A percentile compares a stretch with the other conserved stretches of the same genome.
These are phyloP conservation scores for Megalopta genalis DNA, from an alignment of 1,140 invertebrate genomes.

Conservation along the genomic window DNA sequence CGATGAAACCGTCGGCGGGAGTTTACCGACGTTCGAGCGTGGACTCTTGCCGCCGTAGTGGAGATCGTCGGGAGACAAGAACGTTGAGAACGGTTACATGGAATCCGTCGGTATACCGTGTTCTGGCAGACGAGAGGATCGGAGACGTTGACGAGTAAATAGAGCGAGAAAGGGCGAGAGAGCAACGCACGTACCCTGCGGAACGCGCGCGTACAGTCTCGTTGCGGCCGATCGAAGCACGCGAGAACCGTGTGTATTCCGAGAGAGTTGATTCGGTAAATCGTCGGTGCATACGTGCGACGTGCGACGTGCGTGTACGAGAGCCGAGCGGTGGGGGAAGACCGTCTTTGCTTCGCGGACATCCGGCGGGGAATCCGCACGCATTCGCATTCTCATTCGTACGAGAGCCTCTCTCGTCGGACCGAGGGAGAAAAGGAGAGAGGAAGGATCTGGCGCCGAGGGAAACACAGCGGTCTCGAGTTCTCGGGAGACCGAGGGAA, in stretches of 20 bases:
- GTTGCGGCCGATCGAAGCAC: slow-evolving; percentile 42
- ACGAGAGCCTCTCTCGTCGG: slow-evolving; percentile 33
- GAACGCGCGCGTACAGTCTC: slow-evolving; percentile 30
- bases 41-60: slow-evolving; percentile 4
- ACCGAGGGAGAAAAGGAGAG: slow-evolving; percentile 41
- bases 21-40: slow-evolving; percentile 28
- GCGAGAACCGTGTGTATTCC: slow-evolving; percentile 35
- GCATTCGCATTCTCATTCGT: slow-evolving; percentile 40
- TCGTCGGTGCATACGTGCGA: slow-evolving; percentile 32
- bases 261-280: slow-evolving; percentile 7
- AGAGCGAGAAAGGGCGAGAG: slow-evolving; percentile 28
- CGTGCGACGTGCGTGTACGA: slow-evolving; percentile 22
- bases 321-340: slow-evolving; percentile 29
- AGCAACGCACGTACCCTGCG: slow-evolving; percentile 18
- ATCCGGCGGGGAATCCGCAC: slow-evolving; percentile 52
- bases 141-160: slow-evolving; percentile 44
- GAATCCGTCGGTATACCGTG: slow-evolving; percentile 14
- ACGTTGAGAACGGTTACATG: slow-evolving; percentile 18
- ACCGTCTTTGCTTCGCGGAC: slow-evolving; percentile 46
- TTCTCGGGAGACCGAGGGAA: slow-evolving; percentile 10
- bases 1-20: slow-evolving; percentile 52
- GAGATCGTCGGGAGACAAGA: background rate
- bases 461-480: slow-evolving; percentile 24
- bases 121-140: slow-evolving; percentile 20
- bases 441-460: slow-evolving; percentile 38